A percentile compares a stretch with the other conserved stretches of the same genome.
These are phyloP conservation scores for Panzeria rudis DNA, from an alignment of 2,888 invertebrate species.

Conservation along the genomic window DNA sequence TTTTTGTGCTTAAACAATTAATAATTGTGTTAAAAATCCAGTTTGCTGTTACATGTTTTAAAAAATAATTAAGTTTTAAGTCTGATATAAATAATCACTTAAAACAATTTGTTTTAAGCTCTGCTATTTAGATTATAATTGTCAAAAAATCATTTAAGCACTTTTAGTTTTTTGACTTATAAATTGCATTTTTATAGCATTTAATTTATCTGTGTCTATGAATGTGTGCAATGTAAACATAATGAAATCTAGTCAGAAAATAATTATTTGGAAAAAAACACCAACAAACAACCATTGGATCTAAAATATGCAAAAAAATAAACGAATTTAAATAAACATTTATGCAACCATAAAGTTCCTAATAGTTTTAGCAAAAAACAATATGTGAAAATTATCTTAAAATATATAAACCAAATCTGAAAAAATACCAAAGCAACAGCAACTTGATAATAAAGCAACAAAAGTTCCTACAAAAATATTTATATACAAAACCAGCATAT, in stretches of 20 bases:
- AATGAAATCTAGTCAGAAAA: slow-evolving; percentile 9
- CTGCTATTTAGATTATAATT: slow-evolving; percentile 6
- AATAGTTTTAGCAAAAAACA: slow-evolving; percentile 55
- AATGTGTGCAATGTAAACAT: neutral
- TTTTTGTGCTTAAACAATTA: neutral
- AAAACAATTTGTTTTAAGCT: neutral
- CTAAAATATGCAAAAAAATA: slow-evolving; percentile 29
- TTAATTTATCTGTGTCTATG: slow-evolving; percentile 12
- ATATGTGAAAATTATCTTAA: slow-evolving; percentile 58
- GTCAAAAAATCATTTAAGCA: slow-evolving; percentile 28
- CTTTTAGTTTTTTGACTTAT: neutral
- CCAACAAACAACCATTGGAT: slow-evolving; percentile 18
- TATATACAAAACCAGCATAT: neutral
- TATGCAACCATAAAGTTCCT: slow-evolving; percentile 59
- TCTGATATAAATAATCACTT: neutral
- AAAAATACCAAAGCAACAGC: slow-evolving; percentile 16
- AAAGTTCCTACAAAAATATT: slow-evolving; percentile 56
- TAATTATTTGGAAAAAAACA: slow-evolving; percentile 11
- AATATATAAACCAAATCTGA: slow-evolving; percentile 11
- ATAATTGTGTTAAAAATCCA: neutral
- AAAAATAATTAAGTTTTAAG: neutral
- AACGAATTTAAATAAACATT: slow-evolving; percentile 55
- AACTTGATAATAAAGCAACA: slow-evolving; percentile 59
- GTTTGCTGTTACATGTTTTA: too few species aligned
- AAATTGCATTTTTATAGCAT: slow-evolving; percentile 42